Percentiles rank a stretch among this genome's conserved stretches.
phyloP scores from a whole-genome alignment of 2,113 vertebrate genomes.

The Antennarius striatus region DNA sequence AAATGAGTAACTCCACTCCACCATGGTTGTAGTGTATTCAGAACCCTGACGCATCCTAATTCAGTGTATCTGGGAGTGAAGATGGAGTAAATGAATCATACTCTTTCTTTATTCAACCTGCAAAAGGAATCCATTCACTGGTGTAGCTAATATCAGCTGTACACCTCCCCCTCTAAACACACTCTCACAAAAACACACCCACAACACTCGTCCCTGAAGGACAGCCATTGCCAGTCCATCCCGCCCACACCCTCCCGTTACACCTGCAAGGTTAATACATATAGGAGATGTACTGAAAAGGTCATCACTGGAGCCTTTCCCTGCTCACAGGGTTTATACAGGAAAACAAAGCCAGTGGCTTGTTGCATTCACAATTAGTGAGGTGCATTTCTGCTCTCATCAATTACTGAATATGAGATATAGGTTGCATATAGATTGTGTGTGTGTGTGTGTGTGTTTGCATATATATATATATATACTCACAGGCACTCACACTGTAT shows the following conservation, averaged over 20 bases:
- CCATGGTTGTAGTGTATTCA: slow-evolving; percentile 40
- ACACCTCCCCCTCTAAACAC: slow-evolving; percentile 48
- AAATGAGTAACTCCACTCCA: slow-evolving; percentile 30
- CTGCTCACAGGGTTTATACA: slow-evolving; percentile 18
- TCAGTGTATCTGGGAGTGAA: slow-evolving; percentile 67
- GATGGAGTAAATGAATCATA: slow-evolving; percentile 70
- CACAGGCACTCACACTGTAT: too few relatives aligned
- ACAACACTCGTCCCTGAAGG: slow-evolving; percentile 70
- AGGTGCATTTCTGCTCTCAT: slow-evolving; percentile 23
- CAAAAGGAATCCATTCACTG: slow-evolving; percentile 71
- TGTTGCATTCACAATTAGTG: slow-evolving; percentile 32
- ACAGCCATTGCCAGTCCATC: slow-evolving; percentile 66
- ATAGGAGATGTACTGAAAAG: slow-evolving; percentile 68
- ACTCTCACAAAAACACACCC: slow-evolving; percentile 36
- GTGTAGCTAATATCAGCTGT: slow-evolving; percentile 60
- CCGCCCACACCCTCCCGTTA: slow-evolving; percentile 61
- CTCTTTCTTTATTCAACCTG: slow-evolving; percentile 66
- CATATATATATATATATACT: too few relatives aligned
- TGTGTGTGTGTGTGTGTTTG: too few relatives aligned
- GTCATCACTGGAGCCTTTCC: slow-evolving; percentile 51
- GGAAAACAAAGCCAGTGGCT: slow-evolving; percentile 40
- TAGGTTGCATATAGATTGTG: too few relatives aligned
- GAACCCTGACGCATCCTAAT: slow-evolving; percentile 55
- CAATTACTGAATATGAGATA: neutral
- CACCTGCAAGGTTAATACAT: slow-evolving; percentile 74